These are phyloP conservation scores for Epicampocera succincta DNA, from an alignment of 2,888 invertebrate species.

Conservation along the genomic window DNA sequence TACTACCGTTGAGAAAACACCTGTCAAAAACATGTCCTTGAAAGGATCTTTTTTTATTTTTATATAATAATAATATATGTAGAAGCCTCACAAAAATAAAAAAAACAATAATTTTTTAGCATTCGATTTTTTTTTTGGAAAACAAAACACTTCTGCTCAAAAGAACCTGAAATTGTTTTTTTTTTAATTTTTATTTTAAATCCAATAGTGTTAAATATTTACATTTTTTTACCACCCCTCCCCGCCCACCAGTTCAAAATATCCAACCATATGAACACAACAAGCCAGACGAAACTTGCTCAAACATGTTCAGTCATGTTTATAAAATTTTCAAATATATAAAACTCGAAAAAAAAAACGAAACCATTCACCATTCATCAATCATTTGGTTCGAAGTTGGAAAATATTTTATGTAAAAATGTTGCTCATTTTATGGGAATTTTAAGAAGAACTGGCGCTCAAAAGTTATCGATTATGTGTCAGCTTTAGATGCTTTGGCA, in stretches of 20 bases:
- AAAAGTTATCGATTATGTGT: not conserved
- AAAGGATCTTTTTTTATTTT: too few species aligned
- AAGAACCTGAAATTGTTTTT: not conserved
- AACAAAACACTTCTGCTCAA: too few species aligned
- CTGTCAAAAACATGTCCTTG: too few species aligned
- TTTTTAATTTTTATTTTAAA: too few species aligned
- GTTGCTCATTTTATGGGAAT: not conserved
- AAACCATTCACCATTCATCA: slow-evolving; percentile 43
- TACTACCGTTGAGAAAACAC: too few species aligned
- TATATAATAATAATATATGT: too few species aligned
- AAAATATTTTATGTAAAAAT: slow-evolving; percentile 20
- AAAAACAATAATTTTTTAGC: too few species aligned
- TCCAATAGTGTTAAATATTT: too few species aligned
- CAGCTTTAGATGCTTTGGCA: not conserved
- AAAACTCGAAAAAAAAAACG: not conserved
- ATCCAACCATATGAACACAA: not conserved
- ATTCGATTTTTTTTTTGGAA: too few species aligned
- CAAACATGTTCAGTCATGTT: slow-evolving; percentile 24
- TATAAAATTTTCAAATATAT: slow-evolving; percentile 15
- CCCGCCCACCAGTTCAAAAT: not conserved
- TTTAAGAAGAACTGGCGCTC: not conserved
- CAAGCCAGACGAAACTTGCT: not conserved
- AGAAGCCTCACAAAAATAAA: too few species aligned
- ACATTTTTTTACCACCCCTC: too few species aligned
- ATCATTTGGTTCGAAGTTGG: slow-evolving; percentile 53